Base-by-base conservation (phyloP, 30 jellyfish, hydroid and myxozoan species). In the Rhopilema esculentum region DNA sequence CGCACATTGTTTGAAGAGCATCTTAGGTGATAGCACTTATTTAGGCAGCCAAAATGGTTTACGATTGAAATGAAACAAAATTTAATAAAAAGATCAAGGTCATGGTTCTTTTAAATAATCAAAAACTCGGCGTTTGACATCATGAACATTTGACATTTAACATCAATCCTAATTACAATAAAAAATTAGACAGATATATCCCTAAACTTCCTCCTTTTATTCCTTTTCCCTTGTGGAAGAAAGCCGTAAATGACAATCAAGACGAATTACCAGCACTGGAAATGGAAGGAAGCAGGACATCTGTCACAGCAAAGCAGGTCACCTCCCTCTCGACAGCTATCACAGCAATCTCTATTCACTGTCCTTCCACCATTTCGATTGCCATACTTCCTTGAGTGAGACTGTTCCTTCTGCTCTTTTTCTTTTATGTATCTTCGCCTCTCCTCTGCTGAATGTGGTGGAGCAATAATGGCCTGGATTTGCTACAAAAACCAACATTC, bases 231-330 rank as follows among this genome's bases (percentile, higher is more conserved):
- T n/a, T n/a, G n/a, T n/a, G n/a, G n/a, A n/a, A n/a, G n/a, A n/a
- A n/a, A 40, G 12, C 57, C 6, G 12, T 2, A 40, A 16, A 8
- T n/a, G 12, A 40, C 29, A 0, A 76, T n/a, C 16, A 8, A 48
- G 20, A 65, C 17, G 69, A 27, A 16, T 72, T 85, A 95, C 99
- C 99, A 95, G 89, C 99, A 95, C 28, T 90, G 96, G 31, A 95
- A 89, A 83, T 95, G 99, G 79, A 95, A 95, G 6, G 99, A 91
- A 1, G 99, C 95, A 27, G 99, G 97, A 64, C 99, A 95, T 32
- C 95, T 85, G 63, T 95, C 99, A 90, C 99, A 95, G 66, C 99
- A 95, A 0, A 95, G 88, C 49, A 95, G 83, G 69, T 95, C 99
- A 15, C 99, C 99, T 27, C 97, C 99, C 78, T 95, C 99, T 30